A percentile compares a stretch with the other conserved stretches of the same genome.
phyloP scores from a whole-genome alignment of 2,888 invertebrate species.

The Tipula confusa region DNA sequence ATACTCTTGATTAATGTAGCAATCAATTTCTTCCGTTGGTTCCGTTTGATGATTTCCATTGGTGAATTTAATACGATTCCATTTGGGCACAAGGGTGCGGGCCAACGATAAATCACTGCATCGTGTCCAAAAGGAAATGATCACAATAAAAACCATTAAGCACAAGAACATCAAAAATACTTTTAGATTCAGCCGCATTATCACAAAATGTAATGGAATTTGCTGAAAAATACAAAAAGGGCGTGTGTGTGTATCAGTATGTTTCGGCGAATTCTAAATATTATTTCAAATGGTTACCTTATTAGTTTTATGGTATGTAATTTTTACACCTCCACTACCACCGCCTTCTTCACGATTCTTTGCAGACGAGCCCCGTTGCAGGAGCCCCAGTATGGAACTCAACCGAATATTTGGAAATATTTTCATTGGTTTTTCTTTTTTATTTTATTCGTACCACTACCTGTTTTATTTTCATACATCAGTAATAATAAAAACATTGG shows the following conservation, averaged over 20 bases:
- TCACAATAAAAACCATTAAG: slow-evolving; percentile 61
- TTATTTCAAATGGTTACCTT: background rate
- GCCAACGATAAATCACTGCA: slow-evolving; percentile 59
- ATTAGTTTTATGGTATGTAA: background rate
- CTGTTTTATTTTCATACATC: background rate
- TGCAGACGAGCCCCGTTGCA: background rate
- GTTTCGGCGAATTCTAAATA: background rate
- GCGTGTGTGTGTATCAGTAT: background rate
- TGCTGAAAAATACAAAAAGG: slow-evolving; percentile 39
- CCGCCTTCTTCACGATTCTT: background rate
- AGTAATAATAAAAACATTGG: background rate
- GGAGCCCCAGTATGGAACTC: slow-evolving; percentile 26
- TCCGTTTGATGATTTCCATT: slow-evolving; percentile 33
- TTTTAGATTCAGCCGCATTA: slow-evolving; percentile 76
- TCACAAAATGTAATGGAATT: slow-evolving; percentile 54
- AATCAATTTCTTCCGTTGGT: slow-evolving; percentile 68
- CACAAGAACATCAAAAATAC: slow-evolving; percentile 63
- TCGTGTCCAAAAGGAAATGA: slow-evolving; percentile 69
- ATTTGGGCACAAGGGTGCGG: slow-evolving; percentile 43
- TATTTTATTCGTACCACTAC: background rate
- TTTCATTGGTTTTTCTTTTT: slow-evolving; percentile 26
- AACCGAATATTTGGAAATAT: slow-evolving; percentile 27
- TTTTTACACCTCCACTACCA: background rate
- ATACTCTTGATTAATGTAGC: slow-evolving; percentile 84
- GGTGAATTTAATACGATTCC: slow-evolving; percentile 39